A percentile compares a stretch with the other conserved stretches of the same genome.
These are phyloP conservation scores for Tetramorium simillimum DNA, from an alignment of 1,140 invertebrate species.

Conservation along the genomic window DNA sequence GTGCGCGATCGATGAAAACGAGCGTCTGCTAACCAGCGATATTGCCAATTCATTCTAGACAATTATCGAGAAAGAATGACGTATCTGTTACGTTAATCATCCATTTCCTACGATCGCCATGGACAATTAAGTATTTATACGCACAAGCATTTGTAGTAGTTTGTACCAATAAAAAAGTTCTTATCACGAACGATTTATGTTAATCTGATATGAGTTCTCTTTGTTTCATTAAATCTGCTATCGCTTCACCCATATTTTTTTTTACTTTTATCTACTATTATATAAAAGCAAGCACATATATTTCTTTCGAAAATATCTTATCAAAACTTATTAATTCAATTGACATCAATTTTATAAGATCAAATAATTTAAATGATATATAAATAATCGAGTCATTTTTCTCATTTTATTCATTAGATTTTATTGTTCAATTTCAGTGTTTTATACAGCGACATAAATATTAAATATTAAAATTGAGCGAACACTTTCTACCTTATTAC, in stretches of 20 bases:
- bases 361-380: background rate
- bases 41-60: slow-evolving; percentile 74
- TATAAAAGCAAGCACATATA: background rate
- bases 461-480: background rate
- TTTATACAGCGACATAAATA: background rate
- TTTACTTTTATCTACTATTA: background rate
- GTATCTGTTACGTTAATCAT: slow-evolving; percentile 35
- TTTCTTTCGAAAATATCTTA: background rate
- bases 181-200: background rate
- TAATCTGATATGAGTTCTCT: background rate
- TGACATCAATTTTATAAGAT: background rate
- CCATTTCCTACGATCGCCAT: background rate
- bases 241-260: background rate
- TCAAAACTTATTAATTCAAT: background rate
- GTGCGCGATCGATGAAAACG: slow-evolving; percentile 75
- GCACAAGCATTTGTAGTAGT: background rate
- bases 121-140: background rate
- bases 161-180: background rate
- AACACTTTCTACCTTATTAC: background rate
- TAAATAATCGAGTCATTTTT: background rate
- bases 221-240: background rate
- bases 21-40: slow-evolving; percentile 57
- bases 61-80: slow-evolving; percentile 72
- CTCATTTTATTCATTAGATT: background rate
- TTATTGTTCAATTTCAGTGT: background rate